Conservation (phyloP, 1,140 invertebrate genomes). For the Portunus trituberculatus region DNA sequence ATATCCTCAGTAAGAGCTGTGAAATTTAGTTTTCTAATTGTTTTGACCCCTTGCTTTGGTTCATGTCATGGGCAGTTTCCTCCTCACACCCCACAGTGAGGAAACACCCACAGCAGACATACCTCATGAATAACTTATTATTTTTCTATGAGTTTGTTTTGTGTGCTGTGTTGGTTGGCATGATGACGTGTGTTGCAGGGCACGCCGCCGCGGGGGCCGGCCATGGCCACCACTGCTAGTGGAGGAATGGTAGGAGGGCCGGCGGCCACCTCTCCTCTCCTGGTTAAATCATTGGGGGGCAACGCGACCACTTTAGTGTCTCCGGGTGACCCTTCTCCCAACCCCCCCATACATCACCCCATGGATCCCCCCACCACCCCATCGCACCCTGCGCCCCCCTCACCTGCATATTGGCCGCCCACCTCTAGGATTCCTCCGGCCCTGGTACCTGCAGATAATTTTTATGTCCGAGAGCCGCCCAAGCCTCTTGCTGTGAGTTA, state of each 20-base stretch:
- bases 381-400: constrained; percentile 74
- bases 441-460: constrained; percentile 77
- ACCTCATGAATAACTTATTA: constrained; percentile 48
- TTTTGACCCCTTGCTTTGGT: constrained; percentile 13
- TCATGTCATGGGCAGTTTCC: constrained; percentile 46
- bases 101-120: constrained; percentile 38
- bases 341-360: constrained; percentile 71
- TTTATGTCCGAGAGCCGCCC: constrained; percentile 76
- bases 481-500: constrained; percentile 77
- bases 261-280: constrained; percentile 74
- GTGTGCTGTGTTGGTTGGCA: constrained; percentile 74
- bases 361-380: constrained; percentile 75
- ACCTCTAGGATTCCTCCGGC: constrained; percentile 72
- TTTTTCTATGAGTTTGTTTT: constrained; percentile 29
- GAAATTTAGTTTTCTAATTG: constrained; percentile 22
- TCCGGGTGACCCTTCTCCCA: constrained; percentile 74
- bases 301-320: constrained; percentile 66
- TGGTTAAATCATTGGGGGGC: constrained; percentile 74
- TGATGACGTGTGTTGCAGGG: constrained; percentile 76
- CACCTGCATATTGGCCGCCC: constrained; percentile 74
- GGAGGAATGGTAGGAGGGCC: constrained; percentile 71
- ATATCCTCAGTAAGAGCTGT: constrained; percentile 1
- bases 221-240: constrained; percentile 65
- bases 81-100: constrained; percentile 54
- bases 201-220: constrained; percentile 72